Conservation (phyloP, 2,888 invertebrate genomes). For the Himalopsyche kuldschensis region DNA sequence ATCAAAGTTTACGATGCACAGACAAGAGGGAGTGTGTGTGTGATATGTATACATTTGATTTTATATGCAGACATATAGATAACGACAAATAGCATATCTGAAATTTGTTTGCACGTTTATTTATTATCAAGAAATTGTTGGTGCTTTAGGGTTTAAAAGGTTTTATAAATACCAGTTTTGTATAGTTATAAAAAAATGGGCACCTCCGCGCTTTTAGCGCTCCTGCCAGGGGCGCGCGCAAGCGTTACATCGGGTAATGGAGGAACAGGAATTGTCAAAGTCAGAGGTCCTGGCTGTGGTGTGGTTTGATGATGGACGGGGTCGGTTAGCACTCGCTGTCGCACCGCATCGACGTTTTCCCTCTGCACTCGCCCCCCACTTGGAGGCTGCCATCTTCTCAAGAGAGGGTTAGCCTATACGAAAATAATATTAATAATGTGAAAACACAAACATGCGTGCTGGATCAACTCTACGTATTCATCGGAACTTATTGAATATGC, state of each 20-base stretch:
- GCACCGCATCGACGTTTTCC: constrained; percentile 41
- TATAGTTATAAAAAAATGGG: neutral
- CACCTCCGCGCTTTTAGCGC: constrained; percentile 13
- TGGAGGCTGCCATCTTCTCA: constrained; percentile 49
- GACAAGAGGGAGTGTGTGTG: no score
- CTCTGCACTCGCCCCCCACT: constrained; percentile 40
- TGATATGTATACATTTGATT: no score
- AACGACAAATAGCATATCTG: neutral
- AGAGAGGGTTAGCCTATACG: constrained; percentile 49
- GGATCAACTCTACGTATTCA: no score
- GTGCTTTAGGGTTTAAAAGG: no score
- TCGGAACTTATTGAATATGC: no score
- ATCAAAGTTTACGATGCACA: no score
- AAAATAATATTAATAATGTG: no score
- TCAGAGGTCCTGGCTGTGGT: neutral
- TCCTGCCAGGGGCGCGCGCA: neutral
- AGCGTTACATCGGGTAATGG: neutral
- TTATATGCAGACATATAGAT: no score
- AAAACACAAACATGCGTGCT: no score
- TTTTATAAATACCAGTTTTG: no score
- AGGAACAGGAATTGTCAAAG: neutral
- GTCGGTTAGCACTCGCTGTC: neutral
- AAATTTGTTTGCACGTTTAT: no score
- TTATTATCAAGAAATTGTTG: no score
- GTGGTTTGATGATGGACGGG: neutral